Conservation (phyloP, 2,113 vertebrate genomes). For the Nothoprocta pentlandii region DNA sequence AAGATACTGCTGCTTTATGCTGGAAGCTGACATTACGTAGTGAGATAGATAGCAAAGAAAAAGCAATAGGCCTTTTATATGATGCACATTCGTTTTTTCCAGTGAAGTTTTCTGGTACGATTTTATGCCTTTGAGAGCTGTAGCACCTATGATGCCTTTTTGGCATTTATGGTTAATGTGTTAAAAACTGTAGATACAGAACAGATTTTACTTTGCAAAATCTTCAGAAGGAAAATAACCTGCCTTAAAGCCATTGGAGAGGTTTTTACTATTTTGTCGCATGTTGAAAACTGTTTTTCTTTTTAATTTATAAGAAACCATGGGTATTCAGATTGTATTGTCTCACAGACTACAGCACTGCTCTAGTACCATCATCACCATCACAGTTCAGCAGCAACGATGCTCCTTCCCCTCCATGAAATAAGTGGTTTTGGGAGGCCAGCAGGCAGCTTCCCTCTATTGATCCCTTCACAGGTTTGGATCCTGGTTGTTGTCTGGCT, state of each 20-base stretch:
- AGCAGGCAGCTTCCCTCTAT: not conserved
- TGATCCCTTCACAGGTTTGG: not conserved
- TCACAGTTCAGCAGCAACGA: not conserved
- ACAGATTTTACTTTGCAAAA: conserved; percentile 15
- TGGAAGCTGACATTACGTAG: conserved; percentile 20
- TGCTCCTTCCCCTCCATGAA: not conserved
- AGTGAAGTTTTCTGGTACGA: not conserved
- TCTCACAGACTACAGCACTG: not conserved
- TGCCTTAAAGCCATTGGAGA: not conserved
- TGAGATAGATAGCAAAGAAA: conserved; percentile 22
- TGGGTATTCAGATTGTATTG: too few species aligned
- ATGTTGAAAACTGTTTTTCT: not conserved
- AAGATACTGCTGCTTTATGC: conserved; percentile 50
- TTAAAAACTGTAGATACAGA: not conserved
- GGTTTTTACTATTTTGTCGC: not conserved
- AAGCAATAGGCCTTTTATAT: not conserved
- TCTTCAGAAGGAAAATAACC: conserved; percentile 1
- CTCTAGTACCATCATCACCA: not conserved
- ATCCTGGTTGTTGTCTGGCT: not conserved
- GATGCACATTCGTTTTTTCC: not conserved
- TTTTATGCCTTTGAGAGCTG: not conserved
- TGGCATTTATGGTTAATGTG: not conserved
- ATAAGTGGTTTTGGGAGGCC: not conserved
- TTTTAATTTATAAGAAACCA: not conserved
- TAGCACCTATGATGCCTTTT: not conserved